Base-by-base conservation (phyloP, 2,888 invertebrate genomes). In the Ophonus ardosiacus region DNA sequence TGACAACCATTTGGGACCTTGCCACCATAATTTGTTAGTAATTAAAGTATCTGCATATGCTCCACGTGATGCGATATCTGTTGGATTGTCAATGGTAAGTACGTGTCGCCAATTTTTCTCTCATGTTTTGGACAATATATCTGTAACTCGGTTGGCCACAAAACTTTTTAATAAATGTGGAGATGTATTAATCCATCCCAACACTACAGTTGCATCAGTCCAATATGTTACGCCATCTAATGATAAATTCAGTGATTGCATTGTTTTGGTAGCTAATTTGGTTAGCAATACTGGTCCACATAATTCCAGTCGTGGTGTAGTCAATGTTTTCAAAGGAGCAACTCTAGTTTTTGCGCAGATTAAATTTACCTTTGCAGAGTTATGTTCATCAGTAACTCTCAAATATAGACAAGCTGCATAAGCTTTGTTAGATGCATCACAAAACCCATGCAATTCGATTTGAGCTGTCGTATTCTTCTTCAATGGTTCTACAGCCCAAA, bases 121-220 rank as follows among this genome's bases (percentile, higher is more conserved):
- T 78, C 78, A 74, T 15, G 86, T 71, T 59, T 61, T 43, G n/a
- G 57, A 7, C 57, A 85, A 71, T 38, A 86, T 86, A 81, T 87
- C 80, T 7, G 86, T 40, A 0, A 87, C 86, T 18, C 88, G 43
- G 81, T 88, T n/a, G n/a, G n/a, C n/a, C n/a, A n/a, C n/a, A n/a
- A n/a, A n/a, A n/a, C n/a, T n/a, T n/a, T n/a, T n/a, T 87, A 7
- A 85, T 82, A 74, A 18, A n/a, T 21, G 31, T 51, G 88, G 86
- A 15, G 81, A 65, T n/a, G 85, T 59, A 7, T 65, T 63, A 15
- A 89, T 80, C 88, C 89, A 90, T 59, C 86, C 85, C 2, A 89
- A 84, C 1, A 87, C 88, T 10, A 89, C 87, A 40, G 86, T 87
- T 0, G 88, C 89, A 84, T 90, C 89, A 3, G 88, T 87, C 87